These are phyloP conservation scores for silkworm (Bombyx mori) DNA, from an alignment of 1,140 invertebrate genomes.

Conservation along the genomic window DNA sequence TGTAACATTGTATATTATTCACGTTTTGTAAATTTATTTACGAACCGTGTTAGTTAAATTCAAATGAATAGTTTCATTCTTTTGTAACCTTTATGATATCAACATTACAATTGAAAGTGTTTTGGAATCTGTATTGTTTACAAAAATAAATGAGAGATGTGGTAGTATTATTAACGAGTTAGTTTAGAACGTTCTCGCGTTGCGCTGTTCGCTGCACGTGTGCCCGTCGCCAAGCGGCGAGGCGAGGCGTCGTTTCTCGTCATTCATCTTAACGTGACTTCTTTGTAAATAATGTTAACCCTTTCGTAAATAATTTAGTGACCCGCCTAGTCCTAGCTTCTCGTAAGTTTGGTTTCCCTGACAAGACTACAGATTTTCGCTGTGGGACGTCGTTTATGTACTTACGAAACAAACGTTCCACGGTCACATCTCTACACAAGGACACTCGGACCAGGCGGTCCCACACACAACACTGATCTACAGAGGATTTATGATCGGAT, in stretches of 20 bases:
- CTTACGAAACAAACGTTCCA: conserved; percentile 61
- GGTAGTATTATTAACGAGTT: conserved; percentile 25
- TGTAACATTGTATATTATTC: no score
- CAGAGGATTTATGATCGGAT: no score
- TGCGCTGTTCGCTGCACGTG: conserved; percentile 36
- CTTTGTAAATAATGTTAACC: conserved; percentile 31
- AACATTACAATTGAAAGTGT: background rate
- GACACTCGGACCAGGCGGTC: conserved; percentile 52
- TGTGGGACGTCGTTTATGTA: conserved; percentile 15
- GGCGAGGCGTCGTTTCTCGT: conserved; percentile 30
- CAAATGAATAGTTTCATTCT: background rate
- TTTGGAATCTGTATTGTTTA: background rate
- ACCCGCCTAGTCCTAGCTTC: conserved; percentile 13
- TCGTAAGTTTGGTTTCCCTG: background rate
- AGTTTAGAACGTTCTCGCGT: conserved; percentile 29
- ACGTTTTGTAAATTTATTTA: no score
- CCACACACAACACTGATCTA: conserved; percentile 47
- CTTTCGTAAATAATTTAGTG: conserved; percentile 7
- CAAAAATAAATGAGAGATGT: conserved; percentile 17
- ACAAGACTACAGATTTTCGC: background rate
- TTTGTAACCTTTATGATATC: background rate
- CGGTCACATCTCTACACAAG: conserved; percentile 61
- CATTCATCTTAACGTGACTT: conserved; percentile 48
- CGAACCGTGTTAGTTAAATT: background rate
- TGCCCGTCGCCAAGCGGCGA: conserved; percentile 41